Evolutionary conservation across 2,888 invertebrate species (phyloP), one percentile per base, ranked within the genome.

Genomic region (Nymphalis urticae): DNA sequence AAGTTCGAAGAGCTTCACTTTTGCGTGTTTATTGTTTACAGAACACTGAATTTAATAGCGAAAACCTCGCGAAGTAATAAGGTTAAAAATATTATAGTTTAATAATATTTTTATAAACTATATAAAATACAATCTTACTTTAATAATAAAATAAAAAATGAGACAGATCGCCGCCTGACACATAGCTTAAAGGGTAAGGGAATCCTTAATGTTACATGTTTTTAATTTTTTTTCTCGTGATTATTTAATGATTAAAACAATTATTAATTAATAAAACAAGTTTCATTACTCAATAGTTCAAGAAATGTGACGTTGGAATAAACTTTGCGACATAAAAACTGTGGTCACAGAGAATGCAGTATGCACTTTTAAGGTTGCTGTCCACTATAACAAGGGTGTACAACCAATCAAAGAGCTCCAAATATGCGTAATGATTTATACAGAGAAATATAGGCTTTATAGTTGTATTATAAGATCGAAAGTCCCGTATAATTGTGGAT

Each of bases 361-460:
- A 83, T 89, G 89, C 89, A 89, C 91, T 90, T 91, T 89, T 90
- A 91, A 86, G 91, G 90, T 79, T 86, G 77, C 87, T 73, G 60
- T 76, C 79, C 78, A 82, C 81, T 76, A 77, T 78, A 75, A 81
- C 80, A 76, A 78, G 78, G 66, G 66, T 76, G 79, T 75, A 77
- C 77, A 76, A 75, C 73, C 76, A 74, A 61, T 65, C 71, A 67
- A 60, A 56, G 24, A 58, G 62, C 62, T n/a, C 66, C 42, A 62
- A 56, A 48, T 53, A 68, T 27, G 32, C 53, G 13, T 19, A 36
- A 17, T 64, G 63, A 60, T 42, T 68, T 47, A 48, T 24, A 17
- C 48, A 62, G 24, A 27, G 16, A 47, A 71, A 56, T 60, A 63
- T 68, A 48, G 59, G 24, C 69, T 19, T 27, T 69, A 64, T 50